Evolutionary conservation across 2,113 vertebrate genomes (phyloP), one percentile per base, ranked within the genome.

Genomic region (Sus scrofa): DNA sequence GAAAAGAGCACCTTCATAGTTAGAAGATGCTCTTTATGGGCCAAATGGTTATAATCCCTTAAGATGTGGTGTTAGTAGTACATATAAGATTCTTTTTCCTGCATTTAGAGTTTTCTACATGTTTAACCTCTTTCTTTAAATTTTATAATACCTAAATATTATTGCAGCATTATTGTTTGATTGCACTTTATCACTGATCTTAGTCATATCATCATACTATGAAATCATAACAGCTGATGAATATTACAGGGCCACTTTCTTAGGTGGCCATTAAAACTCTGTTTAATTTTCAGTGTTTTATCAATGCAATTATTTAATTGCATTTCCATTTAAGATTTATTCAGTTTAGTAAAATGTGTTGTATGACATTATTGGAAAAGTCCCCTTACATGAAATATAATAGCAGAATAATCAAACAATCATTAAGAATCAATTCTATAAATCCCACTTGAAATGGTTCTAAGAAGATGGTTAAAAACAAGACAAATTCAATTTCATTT

Each of bases 401-500:
- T 79, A 79, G 63, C 30, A 84, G 18, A 87, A 13, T 95, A 92
- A 70, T 13, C 26, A 90, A 96, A 63, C 3, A 70, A 70, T 94
- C 26, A 54, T 96, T 95, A 96, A 86, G 90, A 93, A 83, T 82
- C 63, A 86, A 15, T 85, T 65, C 26, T 95, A n/a, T 81, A 92
- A 95, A 89, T 83, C 1, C 11, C 15, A 89, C 27, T 86, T 62
- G 52, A 79, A 96, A 34, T 92, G 19, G 11, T 85, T 75, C 16
- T 87, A 82, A 96, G 68, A 87, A 96, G 95, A 95, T 62, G 63
- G 32, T 81, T 71, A 60, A 97, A 97, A 97, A 78, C 62, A 95
- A 97, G 5, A 96, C 67, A 92, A 97, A 98, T 96, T 97, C 71
- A 63, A 54, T 95, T 97, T 97, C 39, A 89, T 52, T 97, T 98